Percentiles rank a stretch among this genome's conserved stretches.
These are phyloP conservation scores for Menidia menidia DNA, from an alignment of 2,797 vertebrate species.

Conservation along the genomic window DNA sequence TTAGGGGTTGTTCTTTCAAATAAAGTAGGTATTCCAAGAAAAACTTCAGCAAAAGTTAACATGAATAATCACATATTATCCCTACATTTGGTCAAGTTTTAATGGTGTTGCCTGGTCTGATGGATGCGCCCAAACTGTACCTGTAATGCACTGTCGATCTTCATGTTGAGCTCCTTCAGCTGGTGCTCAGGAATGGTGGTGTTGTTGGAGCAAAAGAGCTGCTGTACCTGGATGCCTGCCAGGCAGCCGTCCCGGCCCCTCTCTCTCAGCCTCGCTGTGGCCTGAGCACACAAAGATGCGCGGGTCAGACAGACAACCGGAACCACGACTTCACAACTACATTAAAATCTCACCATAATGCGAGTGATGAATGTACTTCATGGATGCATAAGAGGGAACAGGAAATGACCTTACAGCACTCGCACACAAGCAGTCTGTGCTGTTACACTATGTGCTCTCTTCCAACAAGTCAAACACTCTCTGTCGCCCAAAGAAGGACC, in stretches of 20 bases:
- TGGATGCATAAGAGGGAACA: not conserved
- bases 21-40: too few relatives aligned
- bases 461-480: slow-evolving; percentile 41
- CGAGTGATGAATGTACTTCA: not conserved
- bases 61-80: too few relatives aligned
- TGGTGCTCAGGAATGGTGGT: slow-evolving; percentile 96
- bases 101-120: not conserved
- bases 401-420: not conserved
- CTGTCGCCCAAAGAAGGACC: slow-evolving; percentile 59
- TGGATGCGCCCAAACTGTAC: slow-evolving; percentile 67
- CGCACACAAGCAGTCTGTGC: slow-evolving; percentile 24
- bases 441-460: slow-evolving; percentile 29
- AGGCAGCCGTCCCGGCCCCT: slow-evolving; percentile 92
- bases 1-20: too few relatives aligned
- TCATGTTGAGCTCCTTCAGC: slow-evolving; percentile 95
- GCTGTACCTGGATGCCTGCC: slow-evolving; percentile 97
- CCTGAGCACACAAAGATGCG: slow-evolving; percentile 78
- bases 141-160: slow-evolving; percentile 96
- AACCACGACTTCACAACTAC: slow-evolving; percentile 3
- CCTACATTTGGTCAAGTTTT: not conserved
- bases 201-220: slow-evolving; percentile 97
- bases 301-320: slow-evolving; percentile 35
- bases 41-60: too few relatives aligned
- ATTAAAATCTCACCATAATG: slow-evolving; percentile 5
- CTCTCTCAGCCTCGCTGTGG: slow-evolving; percentile 91